These are phyloP conservation scores for Microtus oregoni DNA, from an alignment of 2,113 vertebrate genomes.

Conservation along the genomic window DNA sequence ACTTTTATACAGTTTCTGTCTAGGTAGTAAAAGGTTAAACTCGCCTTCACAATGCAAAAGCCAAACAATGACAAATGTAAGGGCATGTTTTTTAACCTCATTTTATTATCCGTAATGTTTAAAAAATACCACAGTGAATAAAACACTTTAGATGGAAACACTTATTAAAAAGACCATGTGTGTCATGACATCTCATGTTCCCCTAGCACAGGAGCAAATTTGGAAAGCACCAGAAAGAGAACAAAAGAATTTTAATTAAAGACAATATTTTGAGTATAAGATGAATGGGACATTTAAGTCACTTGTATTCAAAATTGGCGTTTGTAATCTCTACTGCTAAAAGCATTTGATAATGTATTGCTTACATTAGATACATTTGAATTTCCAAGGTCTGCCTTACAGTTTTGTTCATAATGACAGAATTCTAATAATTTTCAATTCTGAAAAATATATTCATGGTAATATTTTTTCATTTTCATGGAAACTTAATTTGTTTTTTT, in stretches of 20 bases:
- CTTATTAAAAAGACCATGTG: conserved; percentile 15
- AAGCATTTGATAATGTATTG: background rate
- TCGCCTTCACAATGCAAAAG: conserved; percentile 57
- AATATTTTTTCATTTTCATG: background rate
- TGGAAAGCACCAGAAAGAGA: background rate
- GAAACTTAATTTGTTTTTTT: background rate
- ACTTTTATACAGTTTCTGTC: conserved; percentile 79
- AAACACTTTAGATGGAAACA: conserved; percentile 60
- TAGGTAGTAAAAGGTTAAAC: conserved; percentile 84
- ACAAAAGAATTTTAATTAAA: conserved; percentile 25
- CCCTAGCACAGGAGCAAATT: conserved; percentile 24
- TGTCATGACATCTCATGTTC: background rate
- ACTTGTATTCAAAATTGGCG: background rate
- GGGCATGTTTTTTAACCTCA: conserved; percentile 60
- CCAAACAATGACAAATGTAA: conserved; percentile 77
- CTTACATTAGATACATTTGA: background rate
- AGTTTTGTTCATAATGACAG: background rate
- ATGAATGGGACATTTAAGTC: background rate
- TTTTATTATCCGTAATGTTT: conserved; percentile 63
- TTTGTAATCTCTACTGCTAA: background rate
- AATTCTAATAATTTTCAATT: conserved; percentile 13
- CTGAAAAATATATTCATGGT: background rate
- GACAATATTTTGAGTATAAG: conserved; percentile 4
- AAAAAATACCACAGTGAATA: conserved; percentile 61
- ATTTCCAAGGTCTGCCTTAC: background rate